These are phyloP conservation scores for Tyto alba DNA, from an alignment of 2,113 vertebrate genomes.

Conservation along the genomic window DNA sequence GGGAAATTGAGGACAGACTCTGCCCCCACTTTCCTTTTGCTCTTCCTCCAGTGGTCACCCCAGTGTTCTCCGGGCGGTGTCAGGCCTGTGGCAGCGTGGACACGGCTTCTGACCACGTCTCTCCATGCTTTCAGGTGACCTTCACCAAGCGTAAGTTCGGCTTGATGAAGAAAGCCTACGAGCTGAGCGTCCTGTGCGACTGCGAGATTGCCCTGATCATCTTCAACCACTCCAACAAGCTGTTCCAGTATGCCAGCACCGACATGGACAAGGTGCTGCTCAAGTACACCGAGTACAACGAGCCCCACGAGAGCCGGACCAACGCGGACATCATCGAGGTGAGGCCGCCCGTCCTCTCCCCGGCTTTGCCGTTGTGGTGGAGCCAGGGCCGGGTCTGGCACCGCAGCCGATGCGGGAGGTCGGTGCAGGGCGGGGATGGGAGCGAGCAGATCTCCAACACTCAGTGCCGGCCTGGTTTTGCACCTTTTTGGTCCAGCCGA, in stretches of 20 bases:
- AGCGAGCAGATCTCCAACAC: fast-evolving
- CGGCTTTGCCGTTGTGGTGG: fast-evolving
- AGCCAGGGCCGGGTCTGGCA: background rate
- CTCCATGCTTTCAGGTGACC: slow-evolving; percentile 62
- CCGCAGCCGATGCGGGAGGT: background rate
- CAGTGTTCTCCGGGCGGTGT: background rate
- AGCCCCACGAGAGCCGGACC: slow-evolving; percentile 93
- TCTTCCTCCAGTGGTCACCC: background rate
- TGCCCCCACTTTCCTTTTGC: background rate
- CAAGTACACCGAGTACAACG: slow-evolving; percentile 96
- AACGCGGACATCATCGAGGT: slow-evolving; percentile 95
- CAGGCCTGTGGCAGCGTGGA: fast-evolving
- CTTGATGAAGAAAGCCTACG: slow-evolving; percentile 99
- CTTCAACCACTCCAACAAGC: slow-evolving; percentile 90
- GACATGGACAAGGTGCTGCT: slow-evolving; percentile 98
- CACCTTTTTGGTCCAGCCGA: background rate
- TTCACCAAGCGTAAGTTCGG: slow-evolving; percentile 90
- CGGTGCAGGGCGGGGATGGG: background rate
- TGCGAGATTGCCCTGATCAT: slow-evolving; percentile 76
- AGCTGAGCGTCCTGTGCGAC: slow-evolving; percentile 82
- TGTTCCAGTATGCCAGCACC: slow-evolving; percentile 95
- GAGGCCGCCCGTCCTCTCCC: background rate
- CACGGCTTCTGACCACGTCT: fast-evolving
- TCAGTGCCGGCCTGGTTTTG: background rate
- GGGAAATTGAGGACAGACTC: background rate